These are phyloP conservation scores for Dendroctonus ponderosae DNA, from an alignment of 1,140 invertebrate species.

Conservation along the genomic window DNA sequence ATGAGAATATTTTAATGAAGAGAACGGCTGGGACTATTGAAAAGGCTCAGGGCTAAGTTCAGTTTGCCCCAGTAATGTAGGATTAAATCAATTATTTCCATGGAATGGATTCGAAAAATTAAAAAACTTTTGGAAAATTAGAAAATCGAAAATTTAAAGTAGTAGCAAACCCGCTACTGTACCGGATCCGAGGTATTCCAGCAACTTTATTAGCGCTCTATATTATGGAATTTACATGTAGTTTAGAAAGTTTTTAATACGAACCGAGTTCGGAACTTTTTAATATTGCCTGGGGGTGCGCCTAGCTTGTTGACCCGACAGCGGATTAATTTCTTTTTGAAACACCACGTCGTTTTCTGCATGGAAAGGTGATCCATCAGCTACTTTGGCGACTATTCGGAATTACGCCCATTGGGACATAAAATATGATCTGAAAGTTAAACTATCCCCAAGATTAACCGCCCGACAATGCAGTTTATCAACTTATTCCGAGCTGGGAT, in stretches of 20 bases:
- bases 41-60: too few species aligned
- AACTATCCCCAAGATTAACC: conserved; percentile 22
- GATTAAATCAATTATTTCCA: too few species aligned
- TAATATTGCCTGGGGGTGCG: conserved; percentile 29
- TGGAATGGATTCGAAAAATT: too few species aligned
- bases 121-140: too few species aligned
- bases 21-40: too few species aligned
- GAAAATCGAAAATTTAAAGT: too few species aligned
- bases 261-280: conserved; percentile 24
- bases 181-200: conserved; percentile 17
- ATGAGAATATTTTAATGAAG: too few species aligned
- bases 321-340: conserved; percentile 30
- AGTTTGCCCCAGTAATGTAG: too few species aligned
- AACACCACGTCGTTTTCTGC: conserved; percentile 11
- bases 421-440: conserved; percentile 5
- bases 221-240: conserved; percentile 36
- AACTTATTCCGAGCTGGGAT: conserved; percentile 47
- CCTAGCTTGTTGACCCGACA: conserved; percentile 31
- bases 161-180: conserved; percentile 1
- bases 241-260: conserved; percentile 33
- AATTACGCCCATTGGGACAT: too few species aligned
- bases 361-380: conserved; percentile 3
- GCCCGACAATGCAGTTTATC: conserved; percentile 31
- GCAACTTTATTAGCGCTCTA: conserved; percentile 31
- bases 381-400: too few species aligned